phyloP scores from a whole-genome alignment of 1,140 invertebrate species.

The Thaumatotibia leucotreta region DNA sequence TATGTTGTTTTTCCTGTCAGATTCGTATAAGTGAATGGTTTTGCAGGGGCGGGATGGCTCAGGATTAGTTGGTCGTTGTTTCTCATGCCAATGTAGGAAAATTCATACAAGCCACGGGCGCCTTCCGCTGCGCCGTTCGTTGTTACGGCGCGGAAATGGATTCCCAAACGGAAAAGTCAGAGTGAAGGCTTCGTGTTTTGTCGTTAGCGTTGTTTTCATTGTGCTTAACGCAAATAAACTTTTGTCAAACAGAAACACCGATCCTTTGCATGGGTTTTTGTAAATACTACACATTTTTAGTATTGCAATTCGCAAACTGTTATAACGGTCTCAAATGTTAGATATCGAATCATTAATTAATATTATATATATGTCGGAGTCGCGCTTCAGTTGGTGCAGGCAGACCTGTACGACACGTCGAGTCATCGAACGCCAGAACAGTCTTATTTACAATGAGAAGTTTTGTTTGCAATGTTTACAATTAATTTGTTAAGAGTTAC shows the following conservation, averaged over 20 bases:
- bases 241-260: neutral
- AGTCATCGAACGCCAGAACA: no score
- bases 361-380: no score
- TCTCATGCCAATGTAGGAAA: constrained; percentile 27
- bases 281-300: no score
- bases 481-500: no score
- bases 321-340: no score
- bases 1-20: neutral
- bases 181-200: constrained; percentile 27
- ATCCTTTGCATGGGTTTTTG: no score
- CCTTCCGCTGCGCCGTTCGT: constrained; percentile 36
- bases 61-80: constrained; percentile 25
- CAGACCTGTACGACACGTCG: no score
- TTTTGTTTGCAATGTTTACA: no score
- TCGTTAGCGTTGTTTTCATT: constrained; percentile 33
- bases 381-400: no score
- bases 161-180: constrained; percentile 34
- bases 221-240: constrained; percentile 31
- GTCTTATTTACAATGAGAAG: no score
- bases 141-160: constrained; percentile 53
- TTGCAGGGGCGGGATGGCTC: constrained; percentile 19
- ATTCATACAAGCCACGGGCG: constrained; percentile 48
- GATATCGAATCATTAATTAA: no score
- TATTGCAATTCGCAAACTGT: no score
- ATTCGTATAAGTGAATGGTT: neutral